Conservation (phyloP, 2,888 invertebrate species). For the Cylloceria caligata region DNA sequence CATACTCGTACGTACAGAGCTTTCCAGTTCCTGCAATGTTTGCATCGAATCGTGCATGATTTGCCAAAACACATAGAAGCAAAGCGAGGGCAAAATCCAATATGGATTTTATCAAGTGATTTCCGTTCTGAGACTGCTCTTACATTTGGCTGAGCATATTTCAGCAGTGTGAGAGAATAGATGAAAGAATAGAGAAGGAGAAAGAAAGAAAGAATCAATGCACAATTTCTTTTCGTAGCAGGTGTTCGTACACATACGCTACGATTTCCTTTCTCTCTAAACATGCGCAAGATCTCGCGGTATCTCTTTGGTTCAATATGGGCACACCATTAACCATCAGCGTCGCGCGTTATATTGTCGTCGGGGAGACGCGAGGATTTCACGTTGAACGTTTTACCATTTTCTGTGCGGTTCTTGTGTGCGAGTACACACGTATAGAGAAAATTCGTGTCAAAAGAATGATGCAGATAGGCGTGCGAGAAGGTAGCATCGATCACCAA, state of each 20-base stretch:
- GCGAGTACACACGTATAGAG: background rate
- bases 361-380: conserved; percentile 35
- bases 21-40: background rate
- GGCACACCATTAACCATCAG: conserved; percentile 58
- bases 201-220: no score
- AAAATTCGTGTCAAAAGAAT: background rate
- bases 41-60: background rate
- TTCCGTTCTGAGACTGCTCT: background rate
- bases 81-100: background rate
- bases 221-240: conserved; percentile 49
- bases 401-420: background rate
- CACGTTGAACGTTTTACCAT: background rate
- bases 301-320: conserved; percentile 62
- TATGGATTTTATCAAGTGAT: conserved; percentile 14
- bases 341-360: conserved; percentile 26
- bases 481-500: conserved; percentile 20
- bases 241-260: conserved; percentile 12
- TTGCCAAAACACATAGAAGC: conserved; percentile 5
- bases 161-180: background rate
- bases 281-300: conserved; percentile 20
- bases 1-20: background rate
- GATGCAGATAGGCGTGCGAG: background rate
- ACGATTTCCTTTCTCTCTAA: conserved; percentile 42
- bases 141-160: conserved; percentile 9
- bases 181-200: conserved; percentile 53